These are phyloP conservation scores for Zhuqinia jingwanae DNA, from an alignment of 2,888 invertebrate genomes.

Conservation along the genomic window DNA sequence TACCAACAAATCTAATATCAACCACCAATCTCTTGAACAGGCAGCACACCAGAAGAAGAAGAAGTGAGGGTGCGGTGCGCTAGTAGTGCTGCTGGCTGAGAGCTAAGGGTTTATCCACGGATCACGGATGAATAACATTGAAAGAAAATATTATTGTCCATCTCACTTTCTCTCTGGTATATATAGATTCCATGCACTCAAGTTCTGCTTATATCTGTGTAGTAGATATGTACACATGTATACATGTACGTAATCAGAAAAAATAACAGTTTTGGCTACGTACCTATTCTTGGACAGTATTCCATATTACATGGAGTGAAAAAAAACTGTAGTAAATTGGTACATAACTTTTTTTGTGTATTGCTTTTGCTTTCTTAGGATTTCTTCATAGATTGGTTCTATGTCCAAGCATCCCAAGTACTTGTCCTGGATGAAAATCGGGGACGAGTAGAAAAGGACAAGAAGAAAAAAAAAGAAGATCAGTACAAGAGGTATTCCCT, in stretches of 20 bases:
- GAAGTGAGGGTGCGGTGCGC: not conserved
- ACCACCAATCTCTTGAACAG: constrained; percentile 28
- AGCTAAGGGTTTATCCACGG: not conserved
- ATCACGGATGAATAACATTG: constrained; percentile 28
- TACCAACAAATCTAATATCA: constrained; percentile 62
- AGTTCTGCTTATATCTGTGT: too few relatives aligned
- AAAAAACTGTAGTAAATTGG: constrained; percentile 61
- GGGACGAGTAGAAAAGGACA: constrained; percentile 43
- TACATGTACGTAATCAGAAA: constrained; percentile 45
- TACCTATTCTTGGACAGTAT: constrained; percentile 51
- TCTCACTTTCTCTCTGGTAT: constrained; percentile 22
- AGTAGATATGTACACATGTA: constrained; percentile 22
- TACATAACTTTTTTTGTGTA: constrained; percentile 65
- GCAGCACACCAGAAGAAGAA: not conserved
- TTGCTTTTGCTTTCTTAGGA: constrained; percentile 39
- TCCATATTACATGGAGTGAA: constrained; percentile 19
- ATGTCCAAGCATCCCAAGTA: constrained; percentile 37
- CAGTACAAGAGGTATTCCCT: constrained; percentile 77
- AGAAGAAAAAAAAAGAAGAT: constrained; percentile 54
- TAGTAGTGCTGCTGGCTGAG: too few relatives aligned
- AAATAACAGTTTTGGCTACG: constrained; percentile 57
- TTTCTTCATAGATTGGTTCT: constrained; percentile 45
- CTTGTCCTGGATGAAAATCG: constrained; percentile 63
- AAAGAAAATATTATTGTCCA: constrained; percentile 39
- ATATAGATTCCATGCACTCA: constrained; percentile 13